phyloP scores from a whole-genome alignment of 2,113 vertebrate genomes.

The Brachionichthys hirsutus region DNA sequence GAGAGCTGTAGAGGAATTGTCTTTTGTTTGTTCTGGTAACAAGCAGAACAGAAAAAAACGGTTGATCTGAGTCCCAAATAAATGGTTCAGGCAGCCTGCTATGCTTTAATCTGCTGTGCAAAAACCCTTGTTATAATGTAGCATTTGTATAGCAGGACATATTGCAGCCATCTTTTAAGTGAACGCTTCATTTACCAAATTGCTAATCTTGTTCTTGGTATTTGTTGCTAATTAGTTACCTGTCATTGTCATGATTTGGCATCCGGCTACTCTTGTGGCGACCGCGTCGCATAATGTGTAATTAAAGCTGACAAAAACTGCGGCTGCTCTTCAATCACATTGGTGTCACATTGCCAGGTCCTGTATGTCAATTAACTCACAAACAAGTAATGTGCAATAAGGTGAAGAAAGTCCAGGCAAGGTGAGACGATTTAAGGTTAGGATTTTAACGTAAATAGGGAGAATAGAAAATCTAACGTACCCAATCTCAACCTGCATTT shows the following conservation, averaged over 20 bases:
- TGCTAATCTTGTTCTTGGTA: neutral
- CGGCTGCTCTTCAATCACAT: conserved; percentile 3
- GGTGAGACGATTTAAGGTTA: neutral
- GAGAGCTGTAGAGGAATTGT: neutral
- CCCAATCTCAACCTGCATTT: neutral
- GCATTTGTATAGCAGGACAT: conserved; percentile 3
- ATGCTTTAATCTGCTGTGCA: neutral
- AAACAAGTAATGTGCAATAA: neutral
- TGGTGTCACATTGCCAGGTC: conserved; percentile 7
- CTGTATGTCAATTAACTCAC: neutral
- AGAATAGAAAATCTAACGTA: neutral
- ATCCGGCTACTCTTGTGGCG: conserved; percentile 4
- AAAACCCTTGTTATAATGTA: neutral
- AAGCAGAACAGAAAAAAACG: conserved; percentile 1
- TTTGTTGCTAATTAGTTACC: conserved; percentile 41
- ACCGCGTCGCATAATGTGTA: conserved; percentile 10
- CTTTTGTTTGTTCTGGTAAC: conserved; percentile 1
- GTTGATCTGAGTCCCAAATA: neutral
- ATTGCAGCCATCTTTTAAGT: neutral
- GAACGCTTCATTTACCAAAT: neutral
- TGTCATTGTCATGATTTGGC: conserved; percentile 6
- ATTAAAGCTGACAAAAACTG: conserved; percentile 26
- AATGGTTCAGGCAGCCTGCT: neutral
- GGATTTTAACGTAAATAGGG: neutral
- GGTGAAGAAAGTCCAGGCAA: neutral